A percentile compares a stretch with the other conserved stretches of the same genome.
Evolutionary conservation across 2,888 invertebrate species (phyloP).

Genomic region (Fragum sueziense): DNA sequence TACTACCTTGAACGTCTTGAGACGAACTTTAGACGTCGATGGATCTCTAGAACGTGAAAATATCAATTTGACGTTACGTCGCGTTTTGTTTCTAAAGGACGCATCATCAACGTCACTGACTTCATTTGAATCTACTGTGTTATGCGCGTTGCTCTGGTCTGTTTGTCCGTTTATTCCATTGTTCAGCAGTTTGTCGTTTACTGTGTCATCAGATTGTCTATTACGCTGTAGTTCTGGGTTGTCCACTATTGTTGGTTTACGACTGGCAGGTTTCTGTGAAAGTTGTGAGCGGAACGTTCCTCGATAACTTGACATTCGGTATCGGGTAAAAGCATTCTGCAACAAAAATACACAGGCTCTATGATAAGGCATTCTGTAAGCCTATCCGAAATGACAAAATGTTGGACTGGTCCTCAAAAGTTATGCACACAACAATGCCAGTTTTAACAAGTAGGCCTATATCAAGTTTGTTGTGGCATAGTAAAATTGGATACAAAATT

Average conservation of each 20-base stretch:
- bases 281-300: slow-evolving; percentile 9
- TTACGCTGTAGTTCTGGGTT: slow-evolving; percentile 3
- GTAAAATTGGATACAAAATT: too few species aligned
- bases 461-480: too few species aligned
- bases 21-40: neutral
- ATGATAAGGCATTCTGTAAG: too few species aligned
- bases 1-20: slow-evolving; percentile 8
- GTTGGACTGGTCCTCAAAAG: too few species aligned
- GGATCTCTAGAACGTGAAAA: slow-evolving; percentile 16
- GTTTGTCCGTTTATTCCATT: neutral
- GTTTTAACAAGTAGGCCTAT: too few species aligned
- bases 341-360: too few species aligned
- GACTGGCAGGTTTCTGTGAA: neutral
- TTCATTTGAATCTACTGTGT: neutral
- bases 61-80: slow-evolving; percentile 16
- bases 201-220: neutral
- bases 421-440: too few species aligned
- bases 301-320: slow-evolving; percentile 23
- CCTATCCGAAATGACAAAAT: too few species aligned
- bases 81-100: neutral
- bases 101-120: neutral
- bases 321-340: slow-evolving; percentile 16
- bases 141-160: neutral
- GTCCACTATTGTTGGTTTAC: neutral
- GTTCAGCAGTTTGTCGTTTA: neutral